A percentile compares a stretch with the other conserved stretches of the same genome.
Evolutionary conservation across 2,113 vertebrate species (phyloP).

Genomic region (Tinamus guttatus): DNA sequence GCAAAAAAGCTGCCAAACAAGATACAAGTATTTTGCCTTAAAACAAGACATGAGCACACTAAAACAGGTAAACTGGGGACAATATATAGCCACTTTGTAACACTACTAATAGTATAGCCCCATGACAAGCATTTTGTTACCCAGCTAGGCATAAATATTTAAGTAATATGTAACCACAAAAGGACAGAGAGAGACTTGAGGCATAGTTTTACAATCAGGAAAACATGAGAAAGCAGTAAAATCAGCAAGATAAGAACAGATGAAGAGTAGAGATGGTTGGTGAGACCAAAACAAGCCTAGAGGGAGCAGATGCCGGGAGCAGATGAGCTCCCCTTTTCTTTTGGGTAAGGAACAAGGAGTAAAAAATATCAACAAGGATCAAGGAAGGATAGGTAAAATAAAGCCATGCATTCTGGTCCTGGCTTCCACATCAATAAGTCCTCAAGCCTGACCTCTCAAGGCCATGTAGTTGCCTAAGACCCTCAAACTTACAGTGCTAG

Average conservation of each 20-base stretch:
- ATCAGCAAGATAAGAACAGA: not conserved
- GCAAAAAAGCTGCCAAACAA: not conserved
- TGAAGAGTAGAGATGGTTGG: not conserved
- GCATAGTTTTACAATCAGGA: not conserved
- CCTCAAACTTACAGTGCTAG: no score
- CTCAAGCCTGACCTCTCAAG: no score
- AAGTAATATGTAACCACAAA: not conserved
- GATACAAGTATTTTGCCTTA: not conserved
- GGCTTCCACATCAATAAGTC: no score
- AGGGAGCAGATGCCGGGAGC: not conserved
- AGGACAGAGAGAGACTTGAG: not conserved
- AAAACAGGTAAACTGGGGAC: fast-evolving
- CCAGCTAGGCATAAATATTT: not conserved
- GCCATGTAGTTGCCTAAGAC: no score
- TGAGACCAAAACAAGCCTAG: fast-evolving
- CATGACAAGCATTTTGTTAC: not conserved
- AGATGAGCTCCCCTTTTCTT: fast-evolving
- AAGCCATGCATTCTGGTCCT: no score
- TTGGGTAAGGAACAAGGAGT: fast-evolving
- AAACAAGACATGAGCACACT: not conserved
- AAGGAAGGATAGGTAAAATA: not conserved
- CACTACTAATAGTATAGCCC: fast-evolving
- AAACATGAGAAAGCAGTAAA: not conserved
- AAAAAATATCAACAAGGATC: fast-evolving
- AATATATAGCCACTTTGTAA: not conserved